Conservation (phyloP, 2,888 invertebrate species). For the Scaptomyza flava region DNA sequence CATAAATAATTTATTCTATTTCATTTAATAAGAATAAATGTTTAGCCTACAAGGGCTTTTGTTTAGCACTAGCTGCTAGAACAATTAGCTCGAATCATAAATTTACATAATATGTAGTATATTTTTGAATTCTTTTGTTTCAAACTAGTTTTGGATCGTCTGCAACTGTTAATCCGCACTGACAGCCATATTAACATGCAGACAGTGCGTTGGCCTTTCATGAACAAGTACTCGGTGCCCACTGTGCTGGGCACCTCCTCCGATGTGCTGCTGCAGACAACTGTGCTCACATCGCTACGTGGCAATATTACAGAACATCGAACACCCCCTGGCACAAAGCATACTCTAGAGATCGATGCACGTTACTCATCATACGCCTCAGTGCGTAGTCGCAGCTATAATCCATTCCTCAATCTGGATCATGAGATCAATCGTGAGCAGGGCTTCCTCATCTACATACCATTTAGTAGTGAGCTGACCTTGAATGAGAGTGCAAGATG, state of each 20-base stretch:
- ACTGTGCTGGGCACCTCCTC: constrained; percentile 86
- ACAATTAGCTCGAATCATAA: no score
- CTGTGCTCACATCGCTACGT: constrained; percentile 87
- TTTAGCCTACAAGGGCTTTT: no score
- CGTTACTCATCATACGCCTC: constrained; percentile 86
- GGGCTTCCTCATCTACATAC: constrained; percentile 88
- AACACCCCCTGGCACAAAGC: constrained; percentile 86
- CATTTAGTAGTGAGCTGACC: constrained; percentile 85
- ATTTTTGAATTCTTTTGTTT: neutral
- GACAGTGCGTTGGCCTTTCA: constrained; percentile 86
- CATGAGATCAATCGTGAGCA: constrained; percentile 89
- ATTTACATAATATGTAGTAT: neutral
- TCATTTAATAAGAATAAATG: no score
- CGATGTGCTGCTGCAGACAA: constrained; percentile 85
- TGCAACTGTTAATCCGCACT: constrained; percentile 86
- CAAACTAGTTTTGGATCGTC: constrained; percentile 85
- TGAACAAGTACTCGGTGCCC: constrained; percentile 85
- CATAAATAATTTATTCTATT: no score
- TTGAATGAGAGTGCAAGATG: constrained; percentile 78
- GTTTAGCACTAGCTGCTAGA: no score
- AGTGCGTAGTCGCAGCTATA: constrained; percentile 85
- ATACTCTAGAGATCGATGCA: constrained; percentile 88
- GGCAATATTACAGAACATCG: constrained; percentile 88
- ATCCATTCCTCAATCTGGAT: constrained; percentile 88
- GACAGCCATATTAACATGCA: constrained; percentile 88